Conservation (phyloP, 2,888 invertebrate genomes). For the Morpho achilles region DNA sequence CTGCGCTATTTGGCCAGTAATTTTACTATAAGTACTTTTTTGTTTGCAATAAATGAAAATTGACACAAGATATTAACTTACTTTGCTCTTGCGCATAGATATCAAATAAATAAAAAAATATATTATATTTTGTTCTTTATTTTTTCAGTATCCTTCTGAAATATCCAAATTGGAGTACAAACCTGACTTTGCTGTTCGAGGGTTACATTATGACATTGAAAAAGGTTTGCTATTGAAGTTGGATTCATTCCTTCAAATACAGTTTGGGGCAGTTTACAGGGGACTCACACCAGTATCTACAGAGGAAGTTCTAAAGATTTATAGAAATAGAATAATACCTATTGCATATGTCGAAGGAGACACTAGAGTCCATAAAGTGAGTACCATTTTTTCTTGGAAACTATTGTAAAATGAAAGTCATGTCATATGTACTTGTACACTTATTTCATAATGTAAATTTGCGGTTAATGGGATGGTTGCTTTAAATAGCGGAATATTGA, state of each 20-base stretch:
- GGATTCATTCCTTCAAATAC: constrained; percentile 98
- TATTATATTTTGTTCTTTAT: constrained; percentile 12
- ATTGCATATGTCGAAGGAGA: constrained; percentile 92
- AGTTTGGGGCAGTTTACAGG: constrained; percentile 94
- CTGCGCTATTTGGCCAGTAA: no score
- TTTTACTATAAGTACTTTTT: no score
- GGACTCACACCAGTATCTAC: constrained; percentile 90
- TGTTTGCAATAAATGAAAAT: no score
- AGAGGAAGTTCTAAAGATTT: constrained; percentile 90
- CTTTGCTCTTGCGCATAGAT: no score
- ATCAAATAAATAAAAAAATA: no score
- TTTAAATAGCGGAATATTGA: no score
- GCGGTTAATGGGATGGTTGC: no score
- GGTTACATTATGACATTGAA: constrained; percentile 98
- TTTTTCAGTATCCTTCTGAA: constrained; percentile 90
- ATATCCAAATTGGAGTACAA: constrained; percentile 90
- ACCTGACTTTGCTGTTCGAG: constrained; percentile 96
- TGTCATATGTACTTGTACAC: no score
- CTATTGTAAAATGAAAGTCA: no score
- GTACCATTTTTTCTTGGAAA: constrained; percentile 24
- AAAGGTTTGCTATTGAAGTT: constrained; percentile 95
- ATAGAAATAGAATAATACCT: constrained; percentile 92
- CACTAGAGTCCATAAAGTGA: constrained; percentile 84
- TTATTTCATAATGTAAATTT: no score
- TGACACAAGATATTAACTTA: no score